Evolutionary conservation across 2,113 vertebrate genomes (phyloP), one percentile per base, ranked within the genome.

Genomic region (Crotalus viridis): DNA sequence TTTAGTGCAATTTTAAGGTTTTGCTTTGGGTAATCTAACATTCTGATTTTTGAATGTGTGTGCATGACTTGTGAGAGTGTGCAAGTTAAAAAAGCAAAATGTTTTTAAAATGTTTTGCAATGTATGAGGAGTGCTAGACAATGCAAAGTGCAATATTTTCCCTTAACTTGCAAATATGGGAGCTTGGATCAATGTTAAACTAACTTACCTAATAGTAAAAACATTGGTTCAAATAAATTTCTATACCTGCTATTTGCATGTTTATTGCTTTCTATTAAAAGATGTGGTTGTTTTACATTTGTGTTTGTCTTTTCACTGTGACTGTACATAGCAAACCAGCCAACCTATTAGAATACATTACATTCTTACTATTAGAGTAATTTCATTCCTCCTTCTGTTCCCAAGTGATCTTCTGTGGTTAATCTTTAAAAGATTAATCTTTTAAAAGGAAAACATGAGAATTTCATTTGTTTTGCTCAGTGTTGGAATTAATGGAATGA

Each of bases 101-200:
- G 95, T 97, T 97, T 97, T 96, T 87, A 96, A 97, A 96, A 95
- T 93, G 91, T 98, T 97, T 97, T 97, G 97, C 97, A 95, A 57
- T 96, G 96, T 97, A 95, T 95, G 98, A 97, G 96, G 97, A 97
- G 97, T 97, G 98, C 97, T 97, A 97, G 97, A 96, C 96, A 95
- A 96, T 95, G 96, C 96, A 94, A 98, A 98, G 98, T 99, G 99
- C 99, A 99, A 99, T 99, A 99, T 98, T 98, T 97, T 97, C 98
- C 81, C 98, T 98, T 98, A 96, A 96, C 97, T 97, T 98, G 97
- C 96, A 96, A 96, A 97, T 92, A 95, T 96, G 97, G 97, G 98
- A 97, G 97, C 97, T 98, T 97, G 97, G 97, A 97, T 98, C 98
- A 98, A 92, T 98, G 98, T 98, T 98, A 95, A 98, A 98, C 97